Evolutionary conservation across 2,888 invertebrate species (phyloP).

Genomic region (Phalera bucephala): DNA sequence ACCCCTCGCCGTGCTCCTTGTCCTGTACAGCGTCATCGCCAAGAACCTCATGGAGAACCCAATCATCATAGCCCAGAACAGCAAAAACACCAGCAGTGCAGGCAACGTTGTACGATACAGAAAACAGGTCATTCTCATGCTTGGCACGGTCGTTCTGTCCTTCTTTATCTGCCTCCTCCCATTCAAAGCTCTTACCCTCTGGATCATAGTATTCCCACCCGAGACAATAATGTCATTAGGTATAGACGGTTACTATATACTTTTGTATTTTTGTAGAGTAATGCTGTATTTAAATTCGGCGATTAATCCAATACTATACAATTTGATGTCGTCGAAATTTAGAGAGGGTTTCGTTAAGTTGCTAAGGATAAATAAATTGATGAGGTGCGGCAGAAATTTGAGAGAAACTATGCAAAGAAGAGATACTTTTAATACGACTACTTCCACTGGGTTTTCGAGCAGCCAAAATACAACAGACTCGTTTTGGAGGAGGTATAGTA

Average conservation of each 20-base stretch:
- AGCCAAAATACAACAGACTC: conserved; percentile 84
- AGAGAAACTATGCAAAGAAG: conserved; percentile 84
- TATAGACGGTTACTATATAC: conserved; percentile 90
- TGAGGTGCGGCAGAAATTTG: conserved; percentile 67
- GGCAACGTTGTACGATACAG: conserved; percentile 87
- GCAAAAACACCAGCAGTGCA: conserved; percentile 68
- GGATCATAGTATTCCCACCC: conserved; percentile 91
- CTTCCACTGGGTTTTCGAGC: conserved; percentile 83
- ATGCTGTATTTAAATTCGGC: conserved; percentile 96
- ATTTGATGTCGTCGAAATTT: conserved; percentile 96
- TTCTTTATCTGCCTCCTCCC: conserved; percentile 96
- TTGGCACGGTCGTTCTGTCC: conserved; percentile 93
- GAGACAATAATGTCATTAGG: conserved; percentile 87
- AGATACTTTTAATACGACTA: conserved; percentile 86
- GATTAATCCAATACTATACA: conserved; percentile 95
- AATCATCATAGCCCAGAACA: conserved; percentile 85
- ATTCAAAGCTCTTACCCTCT: conserved; percentile 93
- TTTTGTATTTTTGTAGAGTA: conserved; percentile 92
- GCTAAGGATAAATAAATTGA: conserved; percentile 75
- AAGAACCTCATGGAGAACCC: conserved; percentile 92
- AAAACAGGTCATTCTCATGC: conserved; percentile 93
- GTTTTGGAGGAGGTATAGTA: conserved; percentile 85
- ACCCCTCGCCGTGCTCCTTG: conserved; percentile 90
- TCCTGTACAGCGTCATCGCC: conserved; percentile 93
- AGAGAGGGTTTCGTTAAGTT: conserved; percentile 90